Evolutionary conservation across 2,888 invertebrate species (phyloP).

Genomic region (Drosophila greeni): DNA sequence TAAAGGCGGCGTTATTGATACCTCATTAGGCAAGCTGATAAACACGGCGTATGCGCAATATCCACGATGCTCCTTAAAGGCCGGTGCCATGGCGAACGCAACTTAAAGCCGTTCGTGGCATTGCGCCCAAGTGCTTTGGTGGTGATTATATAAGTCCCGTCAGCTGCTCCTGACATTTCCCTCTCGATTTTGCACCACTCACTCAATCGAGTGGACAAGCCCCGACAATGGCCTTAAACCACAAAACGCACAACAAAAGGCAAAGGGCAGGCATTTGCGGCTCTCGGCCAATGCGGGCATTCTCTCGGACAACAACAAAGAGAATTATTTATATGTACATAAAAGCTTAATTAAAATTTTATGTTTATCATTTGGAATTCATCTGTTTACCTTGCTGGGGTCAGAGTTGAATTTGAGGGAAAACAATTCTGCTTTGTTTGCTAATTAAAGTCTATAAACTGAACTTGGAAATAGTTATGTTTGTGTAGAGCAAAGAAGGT

Average conservation of each 20-base stretch:
- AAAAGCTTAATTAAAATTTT: constrained; percentile 53
- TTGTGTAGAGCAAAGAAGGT: neutral
- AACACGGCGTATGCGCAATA: constrained; percentile 57
- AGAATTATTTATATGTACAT: constrained; percentile 16
- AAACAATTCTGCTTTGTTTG: constrained; percentile 16
- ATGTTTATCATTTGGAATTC: constrained; percentile 49
- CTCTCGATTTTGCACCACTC: constrained; percentile 29
- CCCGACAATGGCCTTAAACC: constrained; percentile 14
- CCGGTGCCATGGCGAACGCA: neutral
- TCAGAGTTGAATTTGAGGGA: neutral
- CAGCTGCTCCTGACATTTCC: constrained; percentile 41
- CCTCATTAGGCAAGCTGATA: constrained; percentile 65
- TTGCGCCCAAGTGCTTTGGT: constrained; percentile 6
- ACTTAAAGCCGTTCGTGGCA: constrained; percentile 39
- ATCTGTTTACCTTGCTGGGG: constrained; percentile 25
- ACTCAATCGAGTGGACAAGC: constrained; percentile 33
- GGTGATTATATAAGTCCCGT: constrained; percentile 27
- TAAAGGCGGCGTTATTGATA: constrained; percentile 64
- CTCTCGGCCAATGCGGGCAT: constrained; percentile 25
- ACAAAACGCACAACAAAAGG: constrained; percentile 16
- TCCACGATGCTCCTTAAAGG: constrained; percentile 11
- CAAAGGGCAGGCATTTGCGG: constrained; percentile 9
- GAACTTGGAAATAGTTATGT: neutral
- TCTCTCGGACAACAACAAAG: neutral
- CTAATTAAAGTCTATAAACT: constrained; percentile 13